Base-by-base conservation (phyloP, 2,888 invertebrate genomes). In the Hipparchia semele region DNA sequence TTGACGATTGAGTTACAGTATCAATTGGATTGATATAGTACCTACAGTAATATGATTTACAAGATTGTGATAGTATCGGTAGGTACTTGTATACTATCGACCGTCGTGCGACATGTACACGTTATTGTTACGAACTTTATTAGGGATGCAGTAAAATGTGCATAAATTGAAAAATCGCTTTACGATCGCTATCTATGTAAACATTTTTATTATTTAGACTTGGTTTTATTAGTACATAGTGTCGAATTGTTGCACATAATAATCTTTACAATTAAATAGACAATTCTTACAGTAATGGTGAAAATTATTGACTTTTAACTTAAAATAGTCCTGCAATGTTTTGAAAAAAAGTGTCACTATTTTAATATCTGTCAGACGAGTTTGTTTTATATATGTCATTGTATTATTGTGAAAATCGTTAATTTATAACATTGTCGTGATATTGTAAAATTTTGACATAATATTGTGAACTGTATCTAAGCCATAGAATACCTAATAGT, bases 71-170 rank as follows among this genome's bases (percentile, higher is more conserved):
- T 64, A 6, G 51, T 64, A 51, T 10, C 59, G 10, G 6, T 39
- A 6, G 23, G 13, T 64, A 62, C 62, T 46, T 64, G 51, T 51
- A 9, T 62, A 62, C 46, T 45, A n/a, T 62, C 62, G 46, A 46
- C 13, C 8, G 5, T 49, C 8, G 49, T 49, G 39, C 33, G 39
- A 58, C 62, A 12, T 49, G 10, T 39, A 33, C 33, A 0, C 59
- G 9, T 39, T 33, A 39, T 60, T 60, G 23, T 60, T 33, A 60
- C 33, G 33, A 33, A 33, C 33, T 10, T 54, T 54, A 54, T 12
- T 10, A 54, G 53, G 7, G 53, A 8, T 49, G 6, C 9, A 12
- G 4, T 54, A 10, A 6, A 10, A 54, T 54, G 12, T 12, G 53
- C 53, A 49, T 1, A 46, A 46, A 6, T 53, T 9, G 53, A 12